phyloP scores from a whole-genome alignment of 2,113 vertebrate genomes.

The mouse (Mus musculus) region DNA sequence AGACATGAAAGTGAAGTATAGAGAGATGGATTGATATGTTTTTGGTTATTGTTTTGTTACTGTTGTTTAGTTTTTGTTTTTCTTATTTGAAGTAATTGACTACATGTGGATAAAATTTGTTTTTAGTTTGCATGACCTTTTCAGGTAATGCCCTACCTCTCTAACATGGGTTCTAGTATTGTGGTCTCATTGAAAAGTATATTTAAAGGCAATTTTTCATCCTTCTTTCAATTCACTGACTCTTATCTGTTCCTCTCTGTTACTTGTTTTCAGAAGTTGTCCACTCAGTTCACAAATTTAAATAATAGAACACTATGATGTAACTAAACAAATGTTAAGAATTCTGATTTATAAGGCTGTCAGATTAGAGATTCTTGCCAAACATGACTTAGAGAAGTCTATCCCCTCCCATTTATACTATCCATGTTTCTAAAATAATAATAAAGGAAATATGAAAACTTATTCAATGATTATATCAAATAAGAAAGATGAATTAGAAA shows the following conservation, averaged over 20 bases:
- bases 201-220: neutral
- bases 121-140: neutral
- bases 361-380: neutral
- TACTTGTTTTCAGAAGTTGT: neutral
- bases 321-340: neutral
- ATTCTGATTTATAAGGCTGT: neutral
- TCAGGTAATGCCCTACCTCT: neutral
- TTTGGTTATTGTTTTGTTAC: neutral
- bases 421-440: slow-evolving; percentile 14
- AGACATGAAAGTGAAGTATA: neutral
- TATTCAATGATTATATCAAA: neutral
- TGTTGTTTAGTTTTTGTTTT: neutral
- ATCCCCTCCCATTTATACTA: neutral
- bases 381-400: neutral
- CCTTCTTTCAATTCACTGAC: neutral
- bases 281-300: neutral
- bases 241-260: neutral
- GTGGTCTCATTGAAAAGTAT: neutral
- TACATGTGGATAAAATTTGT: neutral
- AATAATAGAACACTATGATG: neutral
- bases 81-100: neutral
- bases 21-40: neutral
- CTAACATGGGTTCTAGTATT: neutral
- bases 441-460: neutral
- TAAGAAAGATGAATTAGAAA: neutral